Base-by-base conservation (phyloP, 53 echinoderm and acorn worm species). In the Antedon mediterranea region DNA sequence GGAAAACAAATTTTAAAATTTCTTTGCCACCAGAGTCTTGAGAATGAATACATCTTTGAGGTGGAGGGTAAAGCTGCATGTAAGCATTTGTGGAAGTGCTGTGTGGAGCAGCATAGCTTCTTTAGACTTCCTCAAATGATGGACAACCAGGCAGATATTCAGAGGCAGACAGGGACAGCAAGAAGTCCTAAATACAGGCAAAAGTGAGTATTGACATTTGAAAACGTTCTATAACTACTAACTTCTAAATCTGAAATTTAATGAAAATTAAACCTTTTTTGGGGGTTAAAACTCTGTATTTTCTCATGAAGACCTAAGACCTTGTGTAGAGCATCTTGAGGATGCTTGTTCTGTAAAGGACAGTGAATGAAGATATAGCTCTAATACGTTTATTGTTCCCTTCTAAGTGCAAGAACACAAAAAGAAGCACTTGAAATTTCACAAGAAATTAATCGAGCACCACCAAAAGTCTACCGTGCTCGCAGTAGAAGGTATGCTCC, bases 41-140 rank as follows among this genome's bases (percentile, higher is more conserved):
- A 86, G 34, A 86, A 86, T 82, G 97, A 92, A 32, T 97, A 85
- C 33, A 57, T 80, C 73, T 97, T 90, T 82, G 82, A 82, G 76
- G 81, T 92, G n/a, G 34, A 83, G 29, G 83, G 77, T 57, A 84
- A 83, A 26, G 73, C 89, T 13, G 87, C 86, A 30, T 90, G 97
- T 75, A 97, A 92, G 71, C 89, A 92, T 72, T 86, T 97, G 27
- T 97, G 92, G 90, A 88, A 89, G 80, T 97, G 89, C 74, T 92
- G 92, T 70, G 88, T 89, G 41, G 97, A 97, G 85, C 97, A 97
- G 84, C 97, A 97, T 85, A 90, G 87, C 29, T 97, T 97, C 90
- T 97, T 97, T 76, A 78, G 97, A 72, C 86, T 92, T n/a, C 81
- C 82, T 57, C 86, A 86, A 30, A 75, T 83, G 30, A 81, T 79